Conservation (phyloP, 2,797 vertebrate species). For the Gymnoscopelus microlampas region DNA sequence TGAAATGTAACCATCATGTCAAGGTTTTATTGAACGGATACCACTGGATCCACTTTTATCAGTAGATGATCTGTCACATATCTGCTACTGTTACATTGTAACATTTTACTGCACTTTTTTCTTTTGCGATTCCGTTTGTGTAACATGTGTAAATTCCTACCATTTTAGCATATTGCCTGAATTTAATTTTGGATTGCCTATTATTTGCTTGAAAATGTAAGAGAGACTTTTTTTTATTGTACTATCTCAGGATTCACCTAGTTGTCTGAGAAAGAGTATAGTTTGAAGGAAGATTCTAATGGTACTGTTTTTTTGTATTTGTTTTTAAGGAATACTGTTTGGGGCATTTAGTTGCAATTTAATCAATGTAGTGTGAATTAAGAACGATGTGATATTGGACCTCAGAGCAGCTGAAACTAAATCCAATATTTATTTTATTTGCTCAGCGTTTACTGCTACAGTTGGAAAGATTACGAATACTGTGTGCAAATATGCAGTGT, state of each 20-base stretch:
- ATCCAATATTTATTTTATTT: not conserved
- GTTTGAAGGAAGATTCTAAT: slow-evolving; percentile 15
- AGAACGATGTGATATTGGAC: slow-evolving; percentile 14
- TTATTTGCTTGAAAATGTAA: slow-evolving; percentile 14
- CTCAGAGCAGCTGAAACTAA: slow-evolving; percentile 17
- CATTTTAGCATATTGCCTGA: not conserved
- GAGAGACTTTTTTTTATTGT: slow-evolving; percentile 25
- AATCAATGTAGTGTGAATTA: slow-evolving; percentile 10
- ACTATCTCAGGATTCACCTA: slow-evolving; percentile 61
- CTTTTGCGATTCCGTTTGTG: slow-evolving; percentile 7
- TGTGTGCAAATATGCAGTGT: slow-evolving; percentile 21
- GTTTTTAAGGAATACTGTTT: slow-evolving; percentile 5
- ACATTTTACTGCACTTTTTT: slow-evolving; percentile 18
- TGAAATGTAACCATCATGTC: slow-evolving; percentile 11
- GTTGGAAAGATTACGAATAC: slow-evolving; percentile 15
- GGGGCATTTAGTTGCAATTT: slow-evolving; percentile 45
- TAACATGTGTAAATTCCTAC: slow-evolving; percentile 37
- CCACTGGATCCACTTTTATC: too few relatives aligned
- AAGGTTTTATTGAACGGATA: not conserved
- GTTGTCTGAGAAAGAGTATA: slow-evolving; percentile 32
- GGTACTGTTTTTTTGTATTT: slow-evolving; percentile 44
- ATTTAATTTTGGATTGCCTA: slow-evolving; percentile 37
- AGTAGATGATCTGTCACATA: not conserved
- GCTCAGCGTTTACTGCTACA: slow-evolving; percentile 5
- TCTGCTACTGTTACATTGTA: not conserved